Base-by-base conservation (phyloP, 2,888 invertebrate genomes). In the Leptarthrus brevirostris region DNA sequence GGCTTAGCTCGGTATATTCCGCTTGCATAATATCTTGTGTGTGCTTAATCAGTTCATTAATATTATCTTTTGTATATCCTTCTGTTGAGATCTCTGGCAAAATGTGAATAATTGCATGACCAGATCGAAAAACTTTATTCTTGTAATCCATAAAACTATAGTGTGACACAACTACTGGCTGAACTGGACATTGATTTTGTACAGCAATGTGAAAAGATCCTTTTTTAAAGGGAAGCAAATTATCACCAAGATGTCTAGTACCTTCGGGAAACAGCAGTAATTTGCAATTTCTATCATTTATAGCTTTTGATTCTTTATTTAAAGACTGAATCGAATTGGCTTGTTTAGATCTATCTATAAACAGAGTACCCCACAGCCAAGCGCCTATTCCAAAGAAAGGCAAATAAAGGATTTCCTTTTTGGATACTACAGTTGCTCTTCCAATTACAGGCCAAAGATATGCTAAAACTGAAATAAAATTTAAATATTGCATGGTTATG, bases 131-230 rank as follows among this genome's bases (percentile, higher is more conserved):
- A 76, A 87, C 86, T 78, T 88, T 89, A 75, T 86, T 84, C 76
- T 88, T 86, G 18, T 85, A 82, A 78, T 91, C 90, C 71, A 93
- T 84, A 82, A 92, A 93, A 78, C 91, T 89, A 84, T 96, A 97
- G 80, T 91, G 89, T 5, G 95, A 95, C 74, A 95, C 91, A 22
- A 96, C 94, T 0, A 97, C 91, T 0, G 97, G 97, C 81, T 96
- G 92, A 76, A 97, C 91, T 3, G 96, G 94, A 75, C 94, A 90
- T 81, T 90, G 90, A 3, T 93, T 92, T 77, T 91, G 90, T 76
- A 96, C 86, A 0, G 98, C 97, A 77, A 97, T 90, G 85, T 97
- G 95, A 86, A 98, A 98, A 2, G 96, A 96, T 6, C 97, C 97
- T 83, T 97, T 98, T 82, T 98, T 96, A 85, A 98, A 97, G 1